Conservation (phyloP, 2,113 vertebrate species). For the Eira barbara region DNA sequence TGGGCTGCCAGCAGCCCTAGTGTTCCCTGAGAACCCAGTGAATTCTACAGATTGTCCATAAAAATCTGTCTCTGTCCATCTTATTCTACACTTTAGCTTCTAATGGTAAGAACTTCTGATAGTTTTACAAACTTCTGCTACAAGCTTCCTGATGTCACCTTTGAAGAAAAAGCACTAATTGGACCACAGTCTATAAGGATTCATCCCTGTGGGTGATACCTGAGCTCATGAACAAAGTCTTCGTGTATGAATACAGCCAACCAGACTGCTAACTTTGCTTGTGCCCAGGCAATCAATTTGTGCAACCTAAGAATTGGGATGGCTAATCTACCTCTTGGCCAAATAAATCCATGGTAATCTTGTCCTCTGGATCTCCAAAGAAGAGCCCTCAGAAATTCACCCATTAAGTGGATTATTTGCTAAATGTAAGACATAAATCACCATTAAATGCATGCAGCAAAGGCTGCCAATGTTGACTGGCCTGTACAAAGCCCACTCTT, state of each 20-base stretch:
- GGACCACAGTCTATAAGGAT: conserved; percentile 91
- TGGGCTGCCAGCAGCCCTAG: neutral
- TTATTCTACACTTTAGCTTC: neutral
- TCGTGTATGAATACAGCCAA: conserved; percentile 89
- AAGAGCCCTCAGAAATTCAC: conserved; percentile 81
- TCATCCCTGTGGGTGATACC: conserved; percentile 88
- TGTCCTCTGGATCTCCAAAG: conserved; percentile 80
- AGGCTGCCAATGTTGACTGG: conserved; percentile 87
- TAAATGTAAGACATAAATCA: conserved; percentile 86
- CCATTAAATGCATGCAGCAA: conserved; percentile 88
- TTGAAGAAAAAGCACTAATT: conserved; percentile 89
- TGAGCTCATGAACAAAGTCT: conserved; percentile 86
- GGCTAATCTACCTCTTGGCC: conserved; percentile 83
- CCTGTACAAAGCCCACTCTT: conserved; percentile 89
- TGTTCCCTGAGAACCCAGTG: neutral
- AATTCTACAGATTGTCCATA: neutral
- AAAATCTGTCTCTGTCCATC: neutral
- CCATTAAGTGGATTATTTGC: conserved; percentile 77
- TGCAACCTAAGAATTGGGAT: conserved; percentile 83
- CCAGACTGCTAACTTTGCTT: conserved; percentile 88
- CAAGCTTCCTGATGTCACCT: conserved; percentile 91
- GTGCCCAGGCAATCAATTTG: conserved; percentile 88
- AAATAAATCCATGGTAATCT: conserved; percentile 90
- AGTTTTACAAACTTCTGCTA: neutral
- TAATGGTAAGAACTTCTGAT: neutral